Evolutionary conservation across 2,113 vertebrate genomes (phyloP), one percentile per base, ranked within the genome.

Genomic region (Sander vitreus): DNA sequence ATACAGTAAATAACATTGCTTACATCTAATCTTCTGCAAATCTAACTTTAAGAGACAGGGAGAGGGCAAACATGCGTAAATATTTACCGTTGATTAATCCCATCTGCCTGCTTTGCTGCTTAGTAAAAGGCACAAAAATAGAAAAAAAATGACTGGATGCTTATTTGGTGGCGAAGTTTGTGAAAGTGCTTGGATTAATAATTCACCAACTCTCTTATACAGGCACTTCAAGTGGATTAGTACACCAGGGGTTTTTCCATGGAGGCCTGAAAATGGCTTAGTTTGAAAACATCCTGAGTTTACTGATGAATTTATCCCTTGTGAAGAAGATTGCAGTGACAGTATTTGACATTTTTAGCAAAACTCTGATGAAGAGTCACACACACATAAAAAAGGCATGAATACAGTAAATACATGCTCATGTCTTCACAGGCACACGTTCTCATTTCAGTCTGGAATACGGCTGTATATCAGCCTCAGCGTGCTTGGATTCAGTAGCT

Each of bases 61-160:
- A 65, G 19, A n/a, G 0, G 6, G 14, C 1, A 55, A 77, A 79
- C 2, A 67, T 25, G 51, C 0, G 21, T 70, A 84, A 80, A 89
- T 80, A 71, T 90, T 90, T 81, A 67, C 59, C 19, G 3, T 5
- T 15, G 0, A 2, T 33, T 81, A 51, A 69, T 62, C 57, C 59
- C 2, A 6, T 25, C 58, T 57, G 53, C 5, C 39, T 60, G 68
- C 25, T 70, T 51, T 55, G 15, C 65, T 75, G 53, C 64, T 73
- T 23, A 77, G 75, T 21, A 70, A 81, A 7, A 43, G 50, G 11
- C 4, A 23, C 19, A 50, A 23, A 85, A 72, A 69, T 47, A 58
- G 62, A 85, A 65, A 33, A 54, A 67, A 70, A 18, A 19, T 43
- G 33, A 51, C 27, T n/a, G 5, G 14, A 50, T 64, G 3, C 2